Evolutionary conservation across 1,140 invertebrate genomes (phyloP).

Genomic region (Penaeus vannamei): DNA sequence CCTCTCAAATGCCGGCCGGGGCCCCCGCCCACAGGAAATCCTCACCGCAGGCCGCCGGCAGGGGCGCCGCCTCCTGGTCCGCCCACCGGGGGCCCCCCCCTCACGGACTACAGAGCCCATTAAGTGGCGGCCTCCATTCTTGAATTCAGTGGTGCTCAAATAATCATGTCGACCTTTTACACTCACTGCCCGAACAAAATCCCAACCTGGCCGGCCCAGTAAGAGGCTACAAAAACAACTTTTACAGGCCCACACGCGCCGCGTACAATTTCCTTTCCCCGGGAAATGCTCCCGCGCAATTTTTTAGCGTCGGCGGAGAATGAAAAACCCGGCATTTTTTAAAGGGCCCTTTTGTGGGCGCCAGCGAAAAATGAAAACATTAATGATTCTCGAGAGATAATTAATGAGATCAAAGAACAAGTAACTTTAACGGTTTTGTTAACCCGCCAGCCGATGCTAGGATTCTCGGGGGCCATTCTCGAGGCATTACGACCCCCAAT

Average conservation of each 20-base stretch:
- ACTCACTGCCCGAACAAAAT: constrained; percentile 55
- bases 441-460: no score
- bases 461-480: no score
- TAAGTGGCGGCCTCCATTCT: constrained; percentile 59
- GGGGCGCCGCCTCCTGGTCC: constrained; percentile 19
- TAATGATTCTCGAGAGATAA: no score
- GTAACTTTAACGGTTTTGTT: no score
- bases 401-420: no score
- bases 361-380: no score
- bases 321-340: no score
- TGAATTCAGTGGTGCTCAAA: constrained; percentile 62
- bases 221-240: constrained; percentile 61
- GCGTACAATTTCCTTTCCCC: constrained; percentile 53
- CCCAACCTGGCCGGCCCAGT: constrained; percentile 42
- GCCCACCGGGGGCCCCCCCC: constrained; percentile 17
- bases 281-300: neutral
- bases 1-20: constrained; percentile 38
- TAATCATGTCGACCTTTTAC: constrained; percentile 60
- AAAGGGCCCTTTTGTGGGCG: no score
- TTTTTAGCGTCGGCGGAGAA: neutral
- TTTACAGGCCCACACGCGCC: constrained; percentile 39
- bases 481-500: no score
- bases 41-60: neutral
- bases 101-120: constrained; percentile 30
- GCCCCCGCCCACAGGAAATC: constrained; percentile 33